Conservation (phyloP, 2,888 invertebrate genomes). For the Trypoxylon attenuatum region DNA sequence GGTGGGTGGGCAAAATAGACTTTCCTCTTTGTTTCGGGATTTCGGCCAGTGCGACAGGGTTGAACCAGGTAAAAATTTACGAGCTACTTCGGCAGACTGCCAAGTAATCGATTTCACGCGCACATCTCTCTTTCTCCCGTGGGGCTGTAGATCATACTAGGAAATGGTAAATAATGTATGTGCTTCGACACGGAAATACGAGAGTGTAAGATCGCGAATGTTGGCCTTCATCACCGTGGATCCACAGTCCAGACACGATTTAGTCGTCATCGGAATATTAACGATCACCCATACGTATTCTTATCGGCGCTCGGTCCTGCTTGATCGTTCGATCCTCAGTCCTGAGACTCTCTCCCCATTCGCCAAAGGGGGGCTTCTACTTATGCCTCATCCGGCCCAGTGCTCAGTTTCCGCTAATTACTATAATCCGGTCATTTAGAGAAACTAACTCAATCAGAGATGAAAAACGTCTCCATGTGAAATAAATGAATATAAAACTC, state of each 20-base stretch:
- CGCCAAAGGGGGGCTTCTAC: too few species aligned
- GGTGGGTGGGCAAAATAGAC: too few species aligned
- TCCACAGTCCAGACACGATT: slow-evolving; percentile 68
- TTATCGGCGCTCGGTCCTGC: slow-evolving; percentile 52
- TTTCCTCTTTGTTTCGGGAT: slow-evolving; percentile 9
- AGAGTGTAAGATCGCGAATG: slow-evolving; percentile 44
- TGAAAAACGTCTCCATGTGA: too few species aligned
- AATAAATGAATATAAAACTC: neutral
- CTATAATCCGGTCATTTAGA: too few species aligned
- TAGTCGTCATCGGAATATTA: slow-evolving; percentile 69
- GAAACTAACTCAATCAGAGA: too few species aligned
- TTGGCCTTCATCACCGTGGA: slow-evolving; percentile 64
- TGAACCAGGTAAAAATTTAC: slow-evolving; percentile 3
- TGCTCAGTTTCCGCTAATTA: too few species aligned
- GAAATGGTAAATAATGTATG: slow-evolving; percentile 72
- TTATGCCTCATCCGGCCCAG: too few species aligned
- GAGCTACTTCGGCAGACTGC: slow-evolving; percentile 21
- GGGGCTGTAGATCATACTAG: slow-evolving; percentile 55
- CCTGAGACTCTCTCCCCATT: neutral
- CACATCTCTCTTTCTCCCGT: slow-evolving; percentile 19
- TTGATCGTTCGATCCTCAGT: slow-evolving; percentile 34
- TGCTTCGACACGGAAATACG: slow-evolving; percentile 69
- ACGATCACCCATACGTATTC: slow-evolving; percentile 63
- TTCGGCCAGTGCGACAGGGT: neutral
- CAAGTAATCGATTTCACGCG: slow-evolving; percentile 29